Evolutionary conservation across 2,888 invertebrate species (phyloP).

Genomic region (Plebejus anna): DNA sequence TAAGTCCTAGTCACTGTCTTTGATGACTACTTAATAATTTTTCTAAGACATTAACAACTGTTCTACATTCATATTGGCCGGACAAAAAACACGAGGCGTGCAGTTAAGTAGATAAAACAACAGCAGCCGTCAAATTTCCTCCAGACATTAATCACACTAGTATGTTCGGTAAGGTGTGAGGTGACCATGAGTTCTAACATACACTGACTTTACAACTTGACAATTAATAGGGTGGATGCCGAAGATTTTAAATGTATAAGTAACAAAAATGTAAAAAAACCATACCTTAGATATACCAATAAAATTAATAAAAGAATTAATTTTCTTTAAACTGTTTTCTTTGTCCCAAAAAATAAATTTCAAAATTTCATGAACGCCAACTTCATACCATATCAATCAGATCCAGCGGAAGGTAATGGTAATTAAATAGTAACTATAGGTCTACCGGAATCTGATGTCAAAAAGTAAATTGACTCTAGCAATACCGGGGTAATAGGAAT

Average conservation of each 20-base stretch:
- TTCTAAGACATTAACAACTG: conserved; percentile 70
- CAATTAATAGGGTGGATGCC: neutral
- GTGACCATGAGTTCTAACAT: conserved; percentile 42
- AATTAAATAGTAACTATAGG: no score
- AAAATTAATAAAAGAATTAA: no score
- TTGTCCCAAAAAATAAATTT: no score
- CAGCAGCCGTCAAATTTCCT: conserved; percentile 78
- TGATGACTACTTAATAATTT: conserved; percentile 46
- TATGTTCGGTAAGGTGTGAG: conserved; percentile 64
- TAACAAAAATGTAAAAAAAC: neutral
- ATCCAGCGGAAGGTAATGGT: no score
- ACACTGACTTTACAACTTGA: neutral
- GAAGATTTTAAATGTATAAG: neutral
- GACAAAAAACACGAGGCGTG: conserved; percentile 70
- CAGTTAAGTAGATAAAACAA: conserved; percentile 79
- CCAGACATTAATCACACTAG: conserved; percentile 76
- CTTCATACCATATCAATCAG: no score
- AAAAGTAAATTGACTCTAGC: no score
- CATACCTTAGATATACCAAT: no score
- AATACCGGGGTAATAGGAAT: no score
- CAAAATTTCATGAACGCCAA: no score
- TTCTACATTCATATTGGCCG: conserved; percentile 60
- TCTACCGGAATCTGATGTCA: no score
- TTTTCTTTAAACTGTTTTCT: no score
- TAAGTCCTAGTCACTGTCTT: conserved; percentile 33